A percentile compares a stretch with the other conserved stretches of the same genome.
Conservation (phyloP, 1,140 invertebrate species). For the Aphelinus atriplicis region DNA sequence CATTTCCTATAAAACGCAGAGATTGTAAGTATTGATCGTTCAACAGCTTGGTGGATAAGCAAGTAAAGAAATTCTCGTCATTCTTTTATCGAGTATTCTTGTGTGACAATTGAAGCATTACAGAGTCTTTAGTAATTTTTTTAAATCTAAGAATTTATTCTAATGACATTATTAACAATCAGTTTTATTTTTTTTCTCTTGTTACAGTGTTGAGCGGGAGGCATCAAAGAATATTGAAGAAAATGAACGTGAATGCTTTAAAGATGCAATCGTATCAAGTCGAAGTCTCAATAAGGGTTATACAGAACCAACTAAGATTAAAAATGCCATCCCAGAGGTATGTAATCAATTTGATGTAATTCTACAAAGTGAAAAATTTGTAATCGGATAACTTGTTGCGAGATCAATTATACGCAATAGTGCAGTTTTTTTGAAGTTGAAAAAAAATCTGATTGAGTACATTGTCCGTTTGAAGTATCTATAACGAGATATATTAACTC, state of each 20-base stretch:
- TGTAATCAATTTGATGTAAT: background rate
- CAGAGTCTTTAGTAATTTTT: too few species aligned
- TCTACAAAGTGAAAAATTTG: background rate
- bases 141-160: too few species aligned
- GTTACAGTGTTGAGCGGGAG: constrained; percentile 56
- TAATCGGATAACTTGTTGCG: background rate
- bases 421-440: background rate
- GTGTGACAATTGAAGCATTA: too few species aligned
- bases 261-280: constrained; percentile 60
- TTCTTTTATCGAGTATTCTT: too few species aligned
- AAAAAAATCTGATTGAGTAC: background rate
- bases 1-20: too few species aligned
- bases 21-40: too few species aligned
- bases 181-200: background rate
- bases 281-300: constrained; percentile 61
- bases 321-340: constrained; percentile 56
- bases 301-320: constrained; percentile 49
- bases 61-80: too few species aligned
- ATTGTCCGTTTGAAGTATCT: too few species aligned
- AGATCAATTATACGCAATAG: background rate
- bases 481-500: too few species aligned
- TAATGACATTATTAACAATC: too few species aligned
- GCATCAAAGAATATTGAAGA: constrained; percentile 62
- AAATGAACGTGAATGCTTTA: constrained; percentile 59
- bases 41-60: too few species aligned